Percentiles rank a stretch among this genome's conserved stretches.
Conservation (phyloP, 30 jellyfish, hydroid and myxozoan species). For the Hydractinia symbiolongicarpus region DNA sequence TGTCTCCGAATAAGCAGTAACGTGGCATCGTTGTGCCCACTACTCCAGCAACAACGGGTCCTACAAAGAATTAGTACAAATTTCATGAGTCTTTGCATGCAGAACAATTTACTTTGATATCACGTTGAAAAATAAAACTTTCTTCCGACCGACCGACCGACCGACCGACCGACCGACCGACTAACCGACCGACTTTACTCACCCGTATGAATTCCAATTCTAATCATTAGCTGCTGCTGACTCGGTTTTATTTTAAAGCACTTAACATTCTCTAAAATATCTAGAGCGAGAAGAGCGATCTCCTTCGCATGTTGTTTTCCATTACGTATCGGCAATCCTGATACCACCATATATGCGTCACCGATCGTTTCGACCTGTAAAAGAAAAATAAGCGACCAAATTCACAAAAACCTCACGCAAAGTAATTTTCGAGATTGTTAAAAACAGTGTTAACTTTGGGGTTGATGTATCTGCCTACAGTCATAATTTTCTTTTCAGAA, state of each 20-base stretch:
- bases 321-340: constrained; percentile 83
- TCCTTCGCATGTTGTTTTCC: constrained; percentile 84
- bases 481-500: no score
- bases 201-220: constrained; percentile 91
- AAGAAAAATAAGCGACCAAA: neutral
- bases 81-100: neutral
- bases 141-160: no score
- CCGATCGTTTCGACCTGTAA: constrained; percentile 89
- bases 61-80: neutral
- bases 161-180: no score
- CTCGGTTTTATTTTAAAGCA: constrained; percentile 58
- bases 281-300: constrained; percentile 80
- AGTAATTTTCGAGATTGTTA: neutral
- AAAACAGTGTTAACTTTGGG: no score
- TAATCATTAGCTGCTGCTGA: constrained; percentile 40
- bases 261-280: constrained; percentile 55
- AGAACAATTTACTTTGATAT: neutral
- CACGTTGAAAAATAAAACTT: no score
- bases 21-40: constrained; percentile 40
- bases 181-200: neutral
- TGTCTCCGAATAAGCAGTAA: constrained; percentile 35
- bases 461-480: no score
- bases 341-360: constrained; percentile 94
- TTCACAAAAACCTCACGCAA: neutral
- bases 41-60: constrained; percentile 41